A percentile compares a stretch with the other conserved stretches of the same genome.
Evolutionary conservation across 2,113 vertebrate genomes (phyloP).

Genomic region (Dasyornis broadbenti): DNA sequence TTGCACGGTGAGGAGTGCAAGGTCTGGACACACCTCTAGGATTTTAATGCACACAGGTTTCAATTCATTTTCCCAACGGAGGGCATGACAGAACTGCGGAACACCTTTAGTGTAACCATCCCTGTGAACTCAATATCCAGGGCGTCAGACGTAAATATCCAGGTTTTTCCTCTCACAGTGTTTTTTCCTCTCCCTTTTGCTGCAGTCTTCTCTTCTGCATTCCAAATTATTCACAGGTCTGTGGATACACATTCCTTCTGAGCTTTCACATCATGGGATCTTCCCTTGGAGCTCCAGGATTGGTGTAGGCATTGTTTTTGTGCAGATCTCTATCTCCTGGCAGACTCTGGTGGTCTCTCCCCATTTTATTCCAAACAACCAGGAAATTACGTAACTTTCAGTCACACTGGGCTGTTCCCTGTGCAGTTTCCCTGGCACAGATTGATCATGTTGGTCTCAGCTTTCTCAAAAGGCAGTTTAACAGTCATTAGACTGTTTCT

Average conservation of each 20-base stretch:
- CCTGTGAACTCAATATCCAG: background rate
- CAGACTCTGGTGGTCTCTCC: background rate
- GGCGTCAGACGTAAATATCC: background rate
- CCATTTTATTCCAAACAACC: background rate
- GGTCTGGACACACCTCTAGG: background rate
- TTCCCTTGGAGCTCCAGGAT: background rate
- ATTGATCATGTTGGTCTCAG: rapidly evolving
- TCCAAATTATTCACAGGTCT: background rate
- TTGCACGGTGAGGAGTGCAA: background rate
- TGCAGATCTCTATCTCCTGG: background rate
- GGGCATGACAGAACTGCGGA: background rate
- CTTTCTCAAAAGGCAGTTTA: background rate
- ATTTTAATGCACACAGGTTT: background rate
- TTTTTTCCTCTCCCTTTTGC: background rate
- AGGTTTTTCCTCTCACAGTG: background rate
- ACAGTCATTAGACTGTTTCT: background rate
- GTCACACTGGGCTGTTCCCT: background rate
- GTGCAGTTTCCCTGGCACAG: no score
- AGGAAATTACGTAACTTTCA: background rate
- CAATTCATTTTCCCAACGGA: background rate
- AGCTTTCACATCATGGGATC: background rate
- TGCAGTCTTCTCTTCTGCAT: background rate
- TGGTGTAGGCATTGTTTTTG: background rate
- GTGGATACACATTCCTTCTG: background rate
- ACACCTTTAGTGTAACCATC: background rate